These are phyloP conservation scores for Apodemus speciosus DNA, from an alignment of 2,113 vertebrate genomes.

Conservation along the genomic window DNA sequence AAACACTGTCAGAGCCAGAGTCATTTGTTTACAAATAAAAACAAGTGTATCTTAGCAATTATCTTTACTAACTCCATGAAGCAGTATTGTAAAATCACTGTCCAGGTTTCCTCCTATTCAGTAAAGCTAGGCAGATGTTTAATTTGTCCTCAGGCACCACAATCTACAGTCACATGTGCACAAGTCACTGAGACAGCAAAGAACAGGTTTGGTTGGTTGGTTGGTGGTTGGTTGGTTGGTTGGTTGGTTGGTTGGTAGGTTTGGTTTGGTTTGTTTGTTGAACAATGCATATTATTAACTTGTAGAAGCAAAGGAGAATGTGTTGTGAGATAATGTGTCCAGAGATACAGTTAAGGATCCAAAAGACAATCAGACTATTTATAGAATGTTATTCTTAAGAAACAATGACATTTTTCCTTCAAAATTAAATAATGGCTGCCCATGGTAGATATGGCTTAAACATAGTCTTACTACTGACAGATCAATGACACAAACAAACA, in stretches of 20 bases:
- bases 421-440: background rate
- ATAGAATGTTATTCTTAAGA: background rate
- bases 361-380: background rate
- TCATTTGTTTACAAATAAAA: background rate
- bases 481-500: background rate
- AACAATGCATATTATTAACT: background rate
- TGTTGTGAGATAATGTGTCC: background rate
- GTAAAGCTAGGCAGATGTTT: background rate
- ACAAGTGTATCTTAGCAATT: background rate
- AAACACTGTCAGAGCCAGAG: background rate
- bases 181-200: background rate
- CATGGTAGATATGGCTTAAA: background rate
- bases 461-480: background rate
- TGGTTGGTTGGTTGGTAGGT: background rate
- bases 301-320: background rate
- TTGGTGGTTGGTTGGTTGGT: background rate
- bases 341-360: background rate
- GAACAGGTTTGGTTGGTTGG: background rate
- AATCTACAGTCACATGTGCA: background rate
- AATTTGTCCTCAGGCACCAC: background rate
- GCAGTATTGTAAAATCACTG: background rate
- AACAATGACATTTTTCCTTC: background rate
- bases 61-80: background rate
- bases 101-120: background rate
- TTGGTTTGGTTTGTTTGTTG: background rate